phyloP scores from a whole-genome alignment of 2,888 invertebrate species.

The Macaria notata region DNA sequence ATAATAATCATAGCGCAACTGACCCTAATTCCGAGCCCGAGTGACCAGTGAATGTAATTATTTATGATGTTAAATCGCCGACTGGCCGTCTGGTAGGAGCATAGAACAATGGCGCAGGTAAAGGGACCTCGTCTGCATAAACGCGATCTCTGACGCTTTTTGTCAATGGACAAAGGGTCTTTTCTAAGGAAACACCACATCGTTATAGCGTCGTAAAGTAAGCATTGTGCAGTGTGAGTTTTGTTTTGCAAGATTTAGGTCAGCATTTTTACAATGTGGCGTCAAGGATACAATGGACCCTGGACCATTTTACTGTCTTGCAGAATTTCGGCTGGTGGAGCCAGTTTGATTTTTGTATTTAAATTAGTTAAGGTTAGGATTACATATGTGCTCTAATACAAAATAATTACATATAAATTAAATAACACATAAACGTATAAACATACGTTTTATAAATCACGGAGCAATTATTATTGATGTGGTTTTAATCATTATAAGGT shows the following conservation, averaged over 20 bases:
- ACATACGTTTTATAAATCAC: too few species aligned
- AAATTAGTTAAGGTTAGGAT: too few species aligned
- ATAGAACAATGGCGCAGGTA: slow-evolving; percentile 77
- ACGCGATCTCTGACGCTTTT: slow-evolving; percentile 75
- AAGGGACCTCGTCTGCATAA: slow-evolving; percentile 72
- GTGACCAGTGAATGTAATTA: slow-evolving; percentile 78
- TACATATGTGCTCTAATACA: too few species aligned
- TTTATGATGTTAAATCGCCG: slow-evolving; percentile 74
- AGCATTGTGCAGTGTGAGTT: slow-evolving; percentile 73
- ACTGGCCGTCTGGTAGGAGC: slow-evolving; percentile 72
- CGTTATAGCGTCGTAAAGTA: slow-evolving; percentile 79
- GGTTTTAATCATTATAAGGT: too few species aligned
- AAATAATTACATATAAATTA: too few species aligned
- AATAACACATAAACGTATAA: too few species aligned
- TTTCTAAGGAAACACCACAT: slow-evolving; percentile 81
- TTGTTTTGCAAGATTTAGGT: slow-evolving; percentile 79
- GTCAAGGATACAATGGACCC: slow-evolving; percentile 65
- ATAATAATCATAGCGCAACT: slow-evolving; percentile 75
- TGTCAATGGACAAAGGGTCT: slow-evolving; percentile 79
- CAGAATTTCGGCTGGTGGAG: slow-evolving; percentile 41
- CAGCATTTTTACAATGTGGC: slow-evolving; percentile 78
- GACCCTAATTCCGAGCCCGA: slow-evolving; percentile 67
- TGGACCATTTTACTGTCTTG: slow-evolving; percentile 60
- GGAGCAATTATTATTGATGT: too few species aligned
- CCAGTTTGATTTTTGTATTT: slow-evolving; percentile 21